These are phyloP conservation scores for Anoplolepis gracilipes DNA, from an alignment of 1,140 invertebrate species.

Conservation along the genomic window DNA sequence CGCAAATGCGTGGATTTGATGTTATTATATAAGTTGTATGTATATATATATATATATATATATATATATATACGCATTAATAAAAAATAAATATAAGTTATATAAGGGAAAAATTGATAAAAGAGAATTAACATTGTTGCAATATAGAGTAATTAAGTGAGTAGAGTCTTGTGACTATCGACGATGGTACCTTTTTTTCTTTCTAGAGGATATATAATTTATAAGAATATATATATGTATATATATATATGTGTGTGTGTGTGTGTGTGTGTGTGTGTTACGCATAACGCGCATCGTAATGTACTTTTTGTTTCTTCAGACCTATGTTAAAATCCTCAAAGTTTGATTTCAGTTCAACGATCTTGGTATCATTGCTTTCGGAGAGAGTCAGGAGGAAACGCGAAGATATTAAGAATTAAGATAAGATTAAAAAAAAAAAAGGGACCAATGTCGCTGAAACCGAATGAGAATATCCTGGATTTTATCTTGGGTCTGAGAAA, in stretches of 20 bases:
- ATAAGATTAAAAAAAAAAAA: constrained; percentile 29
- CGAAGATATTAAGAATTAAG: background rate
- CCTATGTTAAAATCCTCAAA: constrained; percentile 67
- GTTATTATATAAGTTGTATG: constrained; percentile 44
- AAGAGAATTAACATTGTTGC: constrained; percentile 74
- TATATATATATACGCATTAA: background rate
- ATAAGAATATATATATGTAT: constrained; percentile 34
- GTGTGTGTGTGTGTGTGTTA: constrained; percentile 35
- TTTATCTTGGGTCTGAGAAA: constrained; percentile 68
- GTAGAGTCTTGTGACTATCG: constrained; percentile 59
- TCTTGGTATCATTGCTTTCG: constrained; percentile 62
- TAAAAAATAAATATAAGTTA: constrained; percentile 25
- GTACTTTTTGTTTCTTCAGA: constrained; percentile 64
- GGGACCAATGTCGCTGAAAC: constrained; percentile 68
- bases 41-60: constrained; percentile 18
- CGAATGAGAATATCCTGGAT: constrained; percentile 61
- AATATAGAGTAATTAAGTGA: constrained; percentile 70
- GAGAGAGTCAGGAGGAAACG: too few species aligned
- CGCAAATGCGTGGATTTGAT: constrained; percentile 33
- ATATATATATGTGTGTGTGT: background rate
- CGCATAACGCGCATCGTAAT: constrained; percentile 25
- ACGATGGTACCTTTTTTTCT: constrained; percentile 56
- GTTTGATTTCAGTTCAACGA: constrained; percentile 67
- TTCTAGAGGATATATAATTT: constrained; percentile 14
- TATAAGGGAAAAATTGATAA: constrained; percentile 40